Base-by-base conservation (phyloP, 2,888 invertebrate species). In the Eutolmus rufibarbis region DNA sequence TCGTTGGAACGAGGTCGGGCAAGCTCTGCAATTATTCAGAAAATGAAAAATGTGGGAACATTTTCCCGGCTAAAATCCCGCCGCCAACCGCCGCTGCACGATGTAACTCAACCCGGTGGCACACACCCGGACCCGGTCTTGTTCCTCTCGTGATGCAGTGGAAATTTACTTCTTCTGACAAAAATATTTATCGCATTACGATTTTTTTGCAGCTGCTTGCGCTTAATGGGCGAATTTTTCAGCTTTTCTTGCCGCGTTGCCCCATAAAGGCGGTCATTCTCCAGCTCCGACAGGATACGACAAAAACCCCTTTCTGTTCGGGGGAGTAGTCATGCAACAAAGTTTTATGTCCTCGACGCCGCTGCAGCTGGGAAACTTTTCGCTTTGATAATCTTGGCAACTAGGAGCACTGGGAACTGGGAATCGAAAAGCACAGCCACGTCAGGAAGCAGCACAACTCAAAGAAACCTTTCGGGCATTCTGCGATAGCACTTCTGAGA, bases 1-100 rank as follows among this genome's bases (percentile, higher is more conserved):
- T 31, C 31, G 81, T 51, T 46, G 78, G 81, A 81, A 81, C 51
- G 81, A 56, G 81, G 81, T 56, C 56, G 81, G 78, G 46, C 43
- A 19, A 56, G 46, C 14, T 81, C 23, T 78, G 78, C 78, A 78
- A 43, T 78, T 23, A 78, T 78, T 78, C 43, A 23, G 76, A 76
- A 76, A 74, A 76, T 76, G 66, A 66, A 66, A 66, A 66, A 66
- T 66, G 66, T 66, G 66, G 66, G 66, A 66, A 66, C 66, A 28
- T 66, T 66, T 66, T 66, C 66, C 66, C 28, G 66, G 66, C 28
- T 28, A 1, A 66, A 66, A 66, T 66, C 66, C 28, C 23, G 28
- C 19, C 23, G 12, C 66, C 40, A 28, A 34, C 34, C 34, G 34
- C 57, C 57, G 23, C n/a, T n/a, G 66, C 66, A 66, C 66, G 23